These are phyloP conservation scores for Crambe crambe DNA, from an alignment of 37 sponge, comb jelly and placozoan species.

Conservation along the genomic window DNA sequence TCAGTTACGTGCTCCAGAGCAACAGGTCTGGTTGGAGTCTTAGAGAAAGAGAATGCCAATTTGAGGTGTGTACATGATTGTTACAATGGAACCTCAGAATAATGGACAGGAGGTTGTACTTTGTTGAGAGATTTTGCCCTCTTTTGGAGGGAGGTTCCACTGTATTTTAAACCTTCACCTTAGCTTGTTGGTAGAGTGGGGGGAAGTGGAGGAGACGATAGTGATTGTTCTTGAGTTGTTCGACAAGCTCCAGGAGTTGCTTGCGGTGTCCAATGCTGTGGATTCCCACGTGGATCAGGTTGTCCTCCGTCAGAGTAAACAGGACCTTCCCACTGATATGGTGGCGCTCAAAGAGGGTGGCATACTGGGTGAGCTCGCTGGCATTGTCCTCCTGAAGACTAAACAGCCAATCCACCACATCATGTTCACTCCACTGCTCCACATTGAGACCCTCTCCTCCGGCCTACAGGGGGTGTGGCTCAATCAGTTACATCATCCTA, in stretches of 20 bases:
- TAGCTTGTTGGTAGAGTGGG: slow-evolving; percentile 33
- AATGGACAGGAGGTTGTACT: not conserved
- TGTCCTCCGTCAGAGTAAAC: slow-evolving; percentile 69
- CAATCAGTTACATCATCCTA: too few relatives aligned
- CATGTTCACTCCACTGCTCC: slow-evolving; percentile 71
- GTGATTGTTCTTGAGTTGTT: slow-evolving; percentile 41
- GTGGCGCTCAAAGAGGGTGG: slow-evolving; percentile 70
- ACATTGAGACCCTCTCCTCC: slow-evolving; percentile 36
- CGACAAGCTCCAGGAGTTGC: slow-evolving; percentile 77
- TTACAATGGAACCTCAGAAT: too few relatives aligned
- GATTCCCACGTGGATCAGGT: slow-evolving; percentile 77
- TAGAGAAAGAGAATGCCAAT: not conserved
- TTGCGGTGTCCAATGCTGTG: slow-evolving; percentile 74
- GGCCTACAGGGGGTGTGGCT: not conserved
- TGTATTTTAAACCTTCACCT: not conserved
- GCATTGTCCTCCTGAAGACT: not conserved
- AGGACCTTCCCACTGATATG: slow-evolving; percentile 72
- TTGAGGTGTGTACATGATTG: too few relatives aligned
- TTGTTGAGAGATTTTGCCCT: not conserved
- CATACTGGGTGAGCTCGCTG: slow-evolving; percentile 39
- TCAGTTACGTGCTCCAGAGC: slow-evolving; percentile 11
- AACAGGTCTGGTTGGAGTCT: slow-evolving; percentile 25
- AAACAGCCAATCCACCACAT: slow-evolving; percentile 75
- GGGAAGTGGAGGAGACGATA: slow-evolving; percentile 74
- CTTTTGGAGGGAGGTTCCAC: not conserved